A percentile compares a stretch with the other conserved stretches of the same genome.
Evolutionary conservation across 1,140 invertebrate genomes (phyloP).

Genomic region (Leptinotarsa texana): DNA sequence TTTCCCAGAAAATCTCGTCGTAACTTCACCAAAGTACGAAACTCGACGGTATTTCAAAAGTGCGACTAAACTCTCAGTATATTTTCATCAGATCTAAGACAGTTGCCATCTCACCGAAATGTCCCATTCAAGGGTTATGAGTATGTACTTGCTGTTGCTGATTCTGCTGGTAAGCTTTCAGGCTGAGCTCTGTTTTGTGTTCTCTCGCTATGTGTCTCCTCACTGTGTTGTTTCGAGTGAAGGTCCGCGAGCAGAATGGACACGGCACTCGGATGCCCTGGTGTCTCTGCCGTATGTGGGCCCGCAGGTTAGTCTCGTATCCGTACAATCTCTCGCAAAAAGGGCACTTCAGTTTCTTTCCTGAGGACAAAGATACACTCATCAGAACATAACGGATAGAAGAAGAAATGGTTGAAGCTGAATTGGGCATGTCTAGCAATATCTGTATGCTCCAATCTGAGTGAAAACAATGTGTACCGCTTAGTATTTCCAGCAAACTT

Average conservation of each 20-base stretch:
- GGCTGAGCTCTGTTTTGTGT: conserved; percentile 75
- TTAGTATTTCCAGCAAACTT: no score
- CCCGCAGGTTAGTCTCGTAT: conserved; percentile 88
- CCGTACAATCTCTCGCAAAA: conserved; percentile 91
- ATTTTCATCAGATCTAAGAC: conserved; percentile 40
- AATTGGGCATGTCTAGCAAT: no score
- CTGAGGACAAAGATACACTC: conserved; percentile 57
- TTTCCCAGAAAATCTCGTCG: no score
- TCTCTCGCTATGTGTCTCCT: conserved; percentile 84
- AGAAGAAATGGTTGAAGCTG: no score
- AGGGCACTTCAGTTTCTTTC: conserved; percentile 88
- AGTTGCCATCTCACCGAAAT: conserved; percentile 23
- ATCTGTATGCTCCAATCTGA: no score
- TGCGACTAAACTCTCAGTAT: conserved; percentile 13
- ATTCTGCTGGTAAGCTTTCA: conserved; percentile 69
- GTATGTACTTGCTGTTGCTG: conserved; percentile 56
- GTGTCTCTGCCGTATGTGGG: conserved; percentile 86
- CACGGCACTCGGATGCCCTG: conserved; percentile 87
- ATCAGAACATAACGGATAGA: not conserved
- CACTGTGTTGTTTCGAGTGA: conserved; percentile 89
- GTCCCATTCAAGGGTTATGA: conserved; percentile 33
- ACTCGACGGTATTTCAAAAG: no score
- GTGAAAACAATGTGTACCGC: no score
- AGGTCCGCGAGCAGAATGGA: conserved; percentile 85
- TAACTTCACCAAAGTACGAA: no score